These are phyloP conservation scores for Ramphastos sulfuratus DNA, from an alignment of 2,113 vertebrate species.

Conservation along the genomic window DNA sequence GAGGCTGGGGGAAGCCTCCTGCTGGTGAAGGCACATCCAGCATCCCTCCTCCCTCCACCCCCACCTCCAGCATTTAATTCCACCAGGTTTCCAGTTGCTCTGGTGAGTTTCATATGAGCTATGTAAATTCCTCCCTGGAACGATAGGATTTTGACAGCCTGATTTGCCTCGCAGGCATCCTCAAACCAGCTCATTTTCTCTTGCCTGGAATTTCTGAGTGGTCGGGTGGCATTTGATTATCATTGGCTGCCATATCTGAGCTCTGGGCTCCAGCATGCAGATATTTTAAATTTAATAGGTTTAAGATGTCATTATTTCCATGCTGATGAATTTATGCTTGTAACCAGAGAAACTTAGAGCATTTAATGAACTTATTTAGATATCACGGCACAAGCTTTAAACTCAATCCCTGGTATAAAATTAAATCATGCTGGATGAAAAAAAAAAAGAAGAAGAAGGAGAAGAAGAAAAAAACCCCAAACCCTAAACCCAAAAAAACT, in stretches of 20 bases:
- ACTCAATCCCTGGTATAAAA: constrained; percentile 53
- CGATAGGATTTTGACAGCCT: constrained; percentile 66
- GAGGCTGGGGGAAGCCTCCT: too few relatives aligned
- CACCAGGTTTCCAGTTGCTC: constrained; percentile 56
- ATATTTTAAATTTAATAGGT: constrained; percentile 74
- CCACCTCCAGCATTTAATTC: constrained; percentile 42
- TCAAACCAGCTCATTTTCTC: constrained; percentile 72
- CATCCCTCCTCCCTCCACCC: background rate
- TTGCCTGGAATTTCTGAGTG: constrained; percentile 65
- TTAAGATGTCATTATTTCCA: constrained; percentile 73
- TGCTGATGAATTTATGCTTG: constrained; percentile 71
- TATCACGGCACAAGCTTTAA: constrained; percentile 54
- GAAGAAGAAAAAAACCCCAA: too few relatives aligned
- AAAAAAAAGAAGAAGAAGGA: too few relatives aligned
- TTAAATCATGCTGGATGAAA: constrained; percentile 62
- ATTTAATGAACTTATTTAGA: constrained; percentile 72
- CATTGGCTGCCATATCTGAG: constrained; percentile 69
- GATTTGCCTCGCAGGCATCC: constrained; percentile 71
- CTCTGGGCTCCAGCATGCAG: constrained; percentile 58
- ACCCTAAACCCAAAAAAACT: constrained; percentile 29
- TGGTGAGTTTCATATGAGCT: constrained; percentile 67
- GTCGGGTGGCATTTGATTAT: constrained; percentile 73
- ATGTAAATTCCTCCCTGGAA: constrained; percentile 68
- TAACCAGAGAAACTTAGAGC: constrained; percentile 66
- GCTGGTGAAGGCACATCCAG: background rate